Evolutionary conservation across 2,797 vertebrate species (phyloP).

Genomic region (Anguilla marmorata): DNA sequence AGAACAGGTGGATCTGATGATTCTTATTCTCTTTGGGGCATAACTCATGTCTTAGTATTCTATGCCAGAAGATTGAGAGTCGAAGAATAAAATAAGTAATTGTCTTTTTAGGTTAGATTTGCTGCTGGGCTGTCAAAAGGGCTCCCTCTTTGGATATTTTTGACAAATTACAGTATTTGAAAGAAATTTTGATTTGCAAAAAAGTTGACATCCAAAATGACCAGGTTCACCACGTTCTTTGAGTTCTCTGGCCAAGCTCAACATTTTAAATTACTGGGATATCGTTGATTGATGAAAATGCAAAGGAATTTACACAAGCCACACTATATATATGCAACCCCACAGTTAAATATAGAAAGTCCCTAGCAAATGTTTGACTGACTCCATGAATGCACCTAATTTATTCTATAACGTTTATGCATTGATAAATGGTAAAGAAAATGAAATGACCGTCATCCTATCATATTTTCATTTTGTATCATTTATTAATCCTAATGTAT

Average conservation of each 20-base stretch:
- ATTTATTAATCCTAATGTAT: no score
- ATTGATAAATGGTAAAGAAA: background rate
- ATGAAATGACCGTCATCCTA: no score
- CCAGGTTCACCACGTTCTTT: background rate
- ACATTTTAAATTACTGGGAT: background rate
- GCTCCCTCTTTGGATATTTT: slow-evolving; percentile 71
- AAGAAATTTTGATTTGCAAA: background rate
- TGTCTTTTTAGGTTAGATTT: background rate
- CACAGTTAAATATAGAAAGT: background rate
- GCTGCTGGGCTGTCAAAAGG: slow-evolving; percentile 54
- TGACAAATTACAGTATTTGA: slow-evolving; percentile 58
- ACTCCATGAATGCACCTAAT: background rate
- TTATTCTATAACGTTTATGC: background rate
- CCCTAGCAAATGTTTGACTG: background rate
- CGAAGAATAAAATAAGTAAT: background rate
- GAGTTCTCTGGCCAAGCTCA: background rate
- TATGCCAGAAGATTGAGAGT: background rate
- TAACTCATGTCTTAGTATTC: background rate
- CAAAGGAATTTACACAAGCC: background rate
- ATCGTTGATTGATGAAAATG: background rate
- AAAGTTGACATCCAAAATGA: background rate
- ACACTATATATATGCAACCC: background rate
- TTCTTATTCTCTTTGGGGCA: background rate
- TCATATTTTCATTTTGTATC: no score
- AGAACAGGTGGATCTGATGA: background rate